phyloP scores from a whole-genome alignment of 2,888 invertebrate species.

The Ectobius pallidus region DNA sequence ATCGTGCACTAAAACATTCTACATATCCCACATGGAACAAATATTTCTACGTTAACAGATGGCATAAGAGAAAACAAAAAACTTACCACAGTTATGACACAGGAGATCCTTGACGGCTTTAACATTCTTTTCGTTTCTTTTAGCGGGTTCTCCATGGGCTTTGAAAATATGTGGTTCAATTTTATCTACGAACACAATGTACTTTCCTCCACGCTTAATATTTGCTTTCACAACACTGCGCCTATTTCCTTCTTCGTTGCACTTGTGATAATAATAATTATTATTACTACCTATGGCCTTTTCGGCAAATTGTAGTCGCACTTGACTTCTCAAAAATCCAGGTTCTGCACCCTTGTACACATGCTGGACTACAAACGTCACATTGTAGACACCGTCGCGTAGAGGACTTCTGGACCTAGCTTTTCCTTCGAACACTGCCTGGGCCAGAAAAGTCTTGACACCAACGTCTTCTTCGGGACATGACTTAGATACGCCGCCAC shows the following conservation, averaged over 20 bases:
- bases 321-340: conserved; percentile 48
- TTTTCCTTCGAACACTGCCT: conserved; percentile 62
- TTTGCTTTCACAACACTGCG: conserved; percentile 59
- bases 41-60: too few relatives aligned
- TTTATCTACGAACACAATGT: conserved; percentile 65
- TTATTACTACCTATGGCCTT: conserved; percentile 51
- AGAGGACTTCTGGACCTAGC: conserved; percentile 67
- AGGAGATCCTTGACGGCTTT: conserved; percentile 49
- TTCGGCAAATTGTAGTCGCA: conserved; percentile 61
- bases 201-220: conserved; percentile 62
- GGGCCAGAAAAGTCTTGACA: conserved; percentile 17
- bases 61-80: too few relatives aligned
- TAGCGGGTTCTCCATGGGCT: conserved; percentile 62
- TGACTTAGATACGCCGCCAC: background rate
- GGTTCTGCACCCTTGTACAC: conserved; percentile 59
- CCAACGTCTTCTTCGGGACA: conserved; percentile 22
- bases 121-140: conserved; percentile 50
- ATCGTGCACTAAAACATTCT: too few relatives aligned
- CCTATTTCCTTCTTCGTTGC: conserved; percentile 48
- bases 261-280: conserved; percentile 46
- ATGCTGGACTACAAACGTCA: conserved; percentile 68
- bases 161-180: conserved; percentile 64
- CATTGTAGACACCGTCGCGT: conserved; percentile 64
- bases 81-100: conserved; percentile 50
- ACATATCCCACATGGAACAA: too few relatives aligned